phyloP scores from a whole-genome alignment of 2,888 invertebrate genomes.

The Caenorhabditis afra region DNA sequence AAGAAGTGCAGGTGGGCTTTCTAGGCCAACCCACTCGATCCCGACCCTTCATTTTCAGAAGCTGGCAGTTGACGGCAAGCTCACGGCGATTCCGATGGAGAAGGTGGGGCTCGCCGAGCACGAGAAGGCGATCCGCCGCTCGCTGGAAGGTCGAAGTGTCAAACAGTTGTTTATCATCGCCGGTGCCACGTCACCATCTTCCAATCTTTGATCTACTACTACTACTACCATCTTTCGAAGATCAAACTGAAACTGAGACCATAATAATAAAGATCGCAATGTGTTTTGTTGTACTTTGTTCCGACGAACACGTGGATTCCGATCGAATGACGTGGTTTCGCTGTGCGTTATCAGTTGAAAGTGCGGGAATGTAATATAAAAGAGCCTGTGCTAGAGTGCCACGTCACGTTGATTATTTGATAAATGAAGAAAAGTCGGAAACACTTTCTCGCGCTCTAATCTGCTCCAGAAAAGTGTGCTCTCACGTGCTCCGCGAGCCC shows the following conservation, averaged over 20 bases:
- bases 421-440: not conserved
- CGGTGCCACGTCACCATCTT: conserved; percentile 1
- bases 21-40: too few relatives aligned
- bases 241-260: too few relatives aligned
- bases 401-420: conserved; percentile 13
- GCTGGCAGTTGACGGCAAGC: conserved; percentile 54
- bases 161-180: conserved; percentile 65
- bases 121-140: conserved; percentile 51
- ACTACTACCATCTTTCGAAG: too few relatives aligned
- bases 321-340: too few relatives aligned
- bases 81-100: conserved; percentile 69
- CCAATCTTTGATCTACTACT: conserved; percentile 22
- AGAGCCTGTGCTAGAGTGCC: not conserved
- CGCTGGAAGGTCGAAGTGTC: conserved; percentile 54
- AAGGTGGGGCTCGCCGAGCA: conserved; percentile 43
- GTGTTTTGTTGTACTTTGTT: too few relatives aligned
- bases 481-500: conserved; percentile 4
- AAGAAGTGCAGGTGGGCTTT: conserved; percentile 60
- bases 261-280: too few relatives aligned
- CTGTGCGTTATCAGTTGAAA: conserved; percentile 1
- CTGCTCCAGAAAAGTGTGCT: conserved; percentile 15
- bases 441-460: conserved; percentile 7
- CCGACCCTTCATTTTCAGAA: conserved; percentile 34
- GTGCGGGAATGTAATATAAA: too few relatives aligned
- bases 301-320: too few relatives aligned